Base-by-base conservation (phyloP, 2,797 vertebrate species). In the Heliangelus exortis region DNA sequence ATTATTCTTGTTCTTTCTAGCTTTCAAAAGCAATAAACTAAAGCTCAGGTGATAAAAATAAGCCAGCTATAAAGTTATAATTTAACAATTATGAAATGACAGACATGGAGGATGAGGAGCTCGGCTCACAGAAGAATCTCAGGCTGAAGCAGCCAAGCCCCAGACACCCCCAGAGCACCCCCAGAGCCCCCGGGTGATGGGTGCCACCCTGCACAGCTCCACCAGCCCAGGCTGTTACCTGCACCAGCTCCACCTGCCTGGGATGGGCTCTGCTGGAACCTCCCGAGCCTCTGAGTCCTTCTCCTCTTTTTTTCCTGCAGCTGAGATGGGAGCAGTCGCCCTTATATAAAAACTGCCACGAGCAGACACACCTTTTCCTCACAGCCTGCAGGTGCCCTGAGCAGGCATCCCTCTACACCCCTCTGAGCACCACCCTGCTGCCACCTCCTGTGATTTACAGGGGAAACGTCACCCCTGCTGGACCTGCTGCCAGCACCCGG, bases 91-190 rank as follows among this genome's bases (percentile, higher is more conserved):
- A 47, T 1, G 15, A 22, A 23, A 16, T 8, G 22, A 31, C 25
- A 83, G 84, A 25, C 21, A 17, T 0, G 69, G 34, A 12, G 2
- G 29, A n/a, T 6, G 1, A 26, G 22, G 39, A 63, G 34, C 67
- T 21, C 4, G 50, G 54, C 3, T 15, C 34, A 18, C 81, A 50
- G 41, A 45, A 31, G 9, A 34, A 2, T 3, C 85, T 50, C 78
- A 10, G 6, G 2, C 33, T 3, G 10, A 59, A 50, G 45, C 8
- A 82, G 67, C 6, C 6, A 1, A 62, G 47, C 55, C 21, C 7
- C 0, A 22, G 71, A 23, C 47, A 7, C 11, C 0, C 26, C 1
- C 2, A 0, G 0, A 0, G 1, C 3, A 1, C 62, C 43, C 25
- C 21, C 57, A 75, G 33, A 47, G 17, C 21, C 6, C 3, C 6